Evolutionary conservation across 2,888 invertebrate genomes (phyloP).

Genomic region (Parnassius smintheus): DNA sequence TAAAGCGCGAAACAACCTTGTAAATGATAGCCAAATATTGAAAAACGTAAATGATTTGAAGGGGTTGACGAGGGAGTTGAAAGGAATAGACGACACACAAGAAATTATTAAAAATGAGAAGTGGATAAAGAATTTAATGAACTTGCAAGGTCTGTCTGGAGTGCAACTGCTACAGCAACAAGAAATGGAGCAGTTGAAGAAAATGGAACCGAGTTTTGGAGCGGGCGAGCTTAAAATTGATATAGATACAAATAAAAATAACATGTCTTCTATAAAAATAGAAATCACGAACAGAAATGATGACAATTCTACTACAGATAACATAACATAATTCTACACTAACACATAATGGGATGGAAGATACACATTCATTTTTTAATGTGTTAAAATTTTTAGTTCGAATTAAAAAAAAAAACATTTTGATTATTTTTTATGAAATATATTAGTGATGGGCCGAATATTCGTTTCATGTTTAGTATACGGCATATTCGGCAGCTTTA

Average conservation of each 20-base stretch:
- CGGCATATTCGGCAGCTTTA: no score
- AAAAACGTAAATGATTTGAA: slow-evolving; percentile 46
- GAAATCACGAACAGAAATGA: slow-evolving; percentile 33
- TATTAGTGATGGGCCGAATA: no score
- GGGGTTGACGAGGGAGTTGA: slow-evolving; percentile 41
- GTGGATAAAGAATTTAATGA: slow-evolving; percentile 52
- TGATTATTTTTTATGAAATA: no score
- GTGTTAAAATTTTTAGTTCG: no score
- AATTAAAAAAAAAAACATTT: no score
- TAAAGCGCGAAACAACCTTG: slow-evolving; percentile 10
- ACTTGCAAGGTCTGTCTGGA: slow-evolving; percentile 46
- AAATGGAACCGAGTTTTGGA: slow-evolving; percentile 33
- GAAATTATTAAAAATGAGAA: slow-evolving; percentile 49
- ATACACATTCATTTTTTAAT: not conserved
- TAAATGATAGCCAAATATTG: slow-evolving; percentile 33
- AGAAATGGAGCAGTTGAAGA: slow-evolving; percentile 45
- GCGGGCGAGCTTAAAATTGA: slow-evolving; percentile 51
- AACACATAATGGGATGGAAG: not conserved
- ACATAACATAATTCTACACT: not conserved
- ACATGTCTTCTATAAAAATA: slow-evolving; percentile 46
- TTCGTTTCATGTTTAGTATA: no score
- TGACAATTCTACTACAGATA: not conserved
- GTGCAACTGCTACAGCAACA: slow-evolving; percentile 44
- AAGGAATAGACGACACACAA: slow-evolving; percentile 23
- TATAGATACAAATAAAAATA: slow-evolving; percentile 38